These are phyloP conservation scores for Phrynocephalus guinanensis DNA, from an alignment of 2,797 vertebrate species.

Conservation along the genomic window DNA sequence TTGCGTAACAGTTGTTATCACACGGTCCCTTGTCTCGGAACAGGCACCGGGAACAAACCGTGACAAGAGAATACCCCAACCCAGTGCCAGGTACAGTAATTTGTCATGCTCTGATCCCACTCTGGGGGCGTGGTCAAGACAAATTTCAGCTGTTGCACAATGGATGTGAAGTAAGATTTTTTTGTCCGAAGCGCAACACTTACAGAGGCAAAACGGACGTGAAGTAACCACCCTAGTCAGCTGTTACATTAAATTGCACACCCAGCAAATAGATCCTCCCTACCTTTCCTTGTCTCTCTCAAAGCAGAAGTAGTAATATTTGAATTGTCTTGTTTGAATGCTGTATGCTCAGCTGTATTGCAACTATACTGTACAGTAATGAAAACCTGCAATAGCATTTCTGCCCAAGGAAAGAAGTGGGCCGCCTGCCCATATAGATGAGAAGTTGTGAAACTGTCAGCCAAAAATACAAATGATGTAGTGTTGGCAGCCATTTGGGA, in stretches of 20 bases:
- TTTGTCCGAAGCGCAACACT: too few species aligned
- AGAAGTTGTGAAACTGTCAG: too few species aligned
- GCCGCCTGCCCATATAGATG: neutral
- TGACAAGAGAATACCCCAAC: too few species aligned
- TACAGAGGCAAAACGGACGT: too few species aligned
- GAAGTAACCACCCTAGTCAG: conserved; percentile 63
- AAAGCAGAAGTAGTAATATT: neutral
- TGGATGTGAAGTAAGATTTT: too few species aligned
- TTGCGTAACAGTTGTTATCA: too few species aligned
- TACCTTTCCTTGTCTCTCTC: neutral
- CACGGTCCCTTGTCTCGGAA: too few species aligned
- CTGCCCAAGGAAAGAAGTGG: neutral
- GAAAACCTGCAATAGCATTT: neutral
- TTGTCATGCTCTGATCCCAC: too few species aligned
- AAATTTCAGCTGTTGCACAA: too few species aligned
- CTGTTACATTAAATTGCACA: neutral
- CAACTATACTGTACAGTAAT: neutral
- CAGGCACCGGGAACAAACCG: too few species aligned
- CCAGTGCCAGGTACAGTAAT: too few species aligned
- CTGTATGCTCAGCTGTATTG: neutral
- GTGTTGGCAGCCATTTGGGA: neutral
- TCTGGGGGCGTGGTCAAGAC: too few species aligned
- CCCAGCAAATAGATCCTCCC: neutral
- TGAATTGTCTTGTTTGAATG: neutral
- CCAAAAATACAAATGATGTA: neutral